Base-by-base conservation (phyloP, 2,888 invertebrate genomes). In the Incurvaria masculella region DNA sequence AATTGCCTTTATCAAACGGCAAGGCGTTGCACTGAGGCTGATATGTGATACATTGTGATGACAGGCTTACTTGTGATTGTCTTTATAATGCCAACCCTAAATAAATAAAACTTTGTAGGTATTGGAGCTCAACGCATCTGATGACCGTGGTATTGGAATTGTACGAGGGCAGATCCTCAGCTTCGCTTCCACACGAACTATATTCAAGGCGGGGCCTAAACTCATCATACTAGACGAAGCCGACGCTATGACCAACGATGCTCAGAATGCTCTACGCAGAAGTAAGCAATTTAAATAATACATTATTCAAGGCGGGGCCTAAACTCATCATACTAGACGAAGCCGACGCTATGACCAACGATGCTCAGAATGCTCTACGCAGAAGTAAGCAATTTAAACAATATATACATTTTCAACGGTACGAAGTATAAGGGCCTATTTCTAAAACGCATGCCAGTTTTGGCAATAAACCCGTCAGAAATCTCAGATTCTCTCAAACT, bases 211-310 rank as follows among this genome's bases (percentile, higher is more conserved):
- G 44, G 93, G 94, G 0, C 96, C 94, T 56, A 99, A 99, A 66
- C 72, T 99, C 38, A 93, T 99, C 40, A 97, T 99, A 56, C 78
- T 99, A 19, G 98, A 99, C 81, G 98, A 99, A 80, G 98, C 98
- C 1, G 98, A 99, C 81, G 96, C 97, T 0, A 99, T 99, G 98
- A 99, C 98, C 1, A 91, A 92, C 69, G 99, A 99, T 84, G 99
- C 99, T 1, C 99, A 99, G 68, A 99, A 98, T 82, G 98, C 99
- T 21, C 80, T 97, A 1, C 81, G 97, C 57, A 85, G 96, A 82
- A 94, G 92, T 93, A 80, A 82, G 83, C 75, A 49, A 40, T 18
- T 38, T 45, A 55, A 17, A 46, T 27, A 42, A 10, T 23, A n/a
- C n/a, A n/a, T n/a, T n/a, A n/a, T 97, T 96, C 64, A 94, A 89